phyloP scores from a whole-genome alignment of 2,888 invertebrate species.

The Drosophila demipolita region DNA sequence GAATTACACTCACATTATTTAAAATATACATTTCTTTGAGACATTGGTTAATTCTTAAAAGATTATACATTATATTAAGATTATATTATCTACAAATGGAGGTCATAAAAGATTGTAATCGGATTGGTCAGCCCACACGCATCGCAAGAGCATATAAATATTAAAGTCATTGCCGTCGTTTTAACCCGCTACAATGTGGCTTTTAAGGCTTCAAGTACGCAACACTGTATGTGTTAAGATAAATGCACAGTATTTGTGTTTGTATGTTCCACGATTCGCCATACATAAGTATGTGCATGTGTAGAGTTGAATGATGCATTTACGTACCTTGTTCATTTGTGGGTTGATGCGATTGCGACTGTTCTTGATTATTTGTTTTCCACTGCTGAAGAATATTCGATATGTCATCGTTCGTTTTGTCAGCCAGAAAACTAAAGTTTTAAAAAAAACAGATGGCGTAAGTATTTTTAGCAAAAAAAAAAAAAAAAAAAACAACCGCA shows the following conservation, averaged over 20 bases:
- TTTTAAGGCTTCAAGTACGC: slow-evolving; percentile 62
- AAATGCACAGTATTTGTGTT: slow-evolving; percentile 15
- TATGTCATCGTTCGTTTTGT: slow-evolving; percentile 84
- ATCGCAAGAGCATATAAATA: slow-evolving; percentile 14
- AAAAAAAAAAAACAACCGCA: slow-evolving; percentile 4
- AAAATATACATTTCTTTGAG: neutral
- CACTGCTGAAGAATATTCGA: slow-evolving; percentile 85
- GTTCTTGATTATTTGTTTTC: slow-evolving; percentile 82
- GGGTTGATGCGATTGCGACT: slow-evolving; percentile 37
- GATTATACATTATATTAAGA: neutral
- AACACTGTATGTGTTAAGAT: slow-evolving; percentile 11
- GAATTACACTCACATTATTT: neutral
- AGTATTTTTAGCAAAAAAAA: slow-evolving; percentile 39
- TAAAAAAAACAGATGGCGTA: slow-evolving; percentile 22
- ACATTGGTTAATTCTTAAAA: neutral
- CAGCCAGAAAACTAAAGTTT: slow-evolving; percentile 82
- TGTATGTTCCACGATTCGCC: slow-evolving; percentile 4
- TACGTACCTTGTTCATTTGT: slow-evolving; percentile 81
- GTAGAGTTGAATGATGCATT: neutral
- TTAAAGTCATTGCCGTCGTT: slow-evolving; percentile 49
- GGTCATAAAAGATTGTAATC: neutral
- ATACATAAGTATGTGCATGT: slow-evolving; percentile 16
- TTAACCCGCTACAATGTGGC: slow-evolving; percentile 57
- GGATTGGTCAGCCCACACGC: neutral
- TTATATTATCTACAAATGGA: neutral